A percentile compares a stretch with the other conserved stretches of the same genome.
Evolutionary conservation across 2,797 vertebrate genomes (phyloP).

Genomic region (Presbytis comata): DNA sequence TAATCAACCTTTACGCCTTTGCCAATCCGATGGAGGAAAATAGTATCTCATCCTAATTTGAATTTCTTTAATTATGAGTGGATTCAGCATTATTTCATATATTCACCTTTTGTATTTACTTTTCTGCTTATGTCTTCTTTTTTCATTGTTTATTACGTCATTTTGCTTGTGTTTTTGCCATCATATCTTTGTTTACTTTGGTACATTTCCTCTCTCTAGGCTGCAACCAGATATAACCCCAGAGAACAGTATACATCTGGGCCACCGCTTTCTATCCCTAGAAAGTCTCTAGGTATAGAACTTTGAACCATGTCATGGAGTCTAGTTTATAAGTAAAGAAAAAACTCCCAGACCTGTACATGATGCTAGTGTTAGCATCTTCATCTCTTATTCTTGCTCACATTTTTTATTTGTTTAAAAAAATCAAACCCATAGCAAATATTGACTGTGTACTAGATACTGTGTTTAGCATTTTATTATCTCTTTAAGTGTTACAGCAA

Average conservation of each 20-base stretch:
- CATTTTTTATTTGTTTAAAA: neutral
- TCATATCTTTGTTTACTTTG: neutral
- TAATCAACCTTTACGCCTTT: neutral
- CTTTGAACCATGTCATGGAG: neutral
- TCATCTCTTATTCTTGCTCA: neutral
- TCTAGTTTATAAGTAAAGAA: slow-evolving; percentile 10
- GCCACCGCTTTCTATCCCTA: neutral
- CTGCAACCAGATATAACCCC: slow-evolving; percentile 20
- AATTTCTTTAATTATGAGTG: slow-evolving; percentile 20
- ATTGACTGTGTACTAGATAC: neutral
- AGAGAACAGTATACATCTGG: slow-evolving; percentile 9
- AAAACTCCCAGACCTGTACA: neutral
- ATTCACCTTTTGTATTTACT: neutral
- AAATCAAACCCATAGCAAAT: neutral
- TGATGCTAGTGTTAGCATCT: neutral
- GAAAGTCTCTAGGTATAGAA: neutral
- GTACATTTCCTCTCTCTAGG: neutral
- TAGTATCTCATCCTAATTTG: neutral
- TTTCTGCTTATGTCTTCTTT: neutral
- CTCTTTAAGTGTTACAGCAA: neutral
- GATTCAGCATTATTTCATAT: neutral
- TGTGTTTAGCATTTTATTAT: neutral
- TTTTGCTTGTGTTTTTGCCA: slow-evolving; percentile 12
- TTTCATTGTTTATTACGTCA: neutral
- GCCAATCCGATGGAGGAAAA: neutral